Evolutionary conservation across 2,888 invertebrate genomes (phyloP).

Genomic region (Acleris holmiana): DNA sequence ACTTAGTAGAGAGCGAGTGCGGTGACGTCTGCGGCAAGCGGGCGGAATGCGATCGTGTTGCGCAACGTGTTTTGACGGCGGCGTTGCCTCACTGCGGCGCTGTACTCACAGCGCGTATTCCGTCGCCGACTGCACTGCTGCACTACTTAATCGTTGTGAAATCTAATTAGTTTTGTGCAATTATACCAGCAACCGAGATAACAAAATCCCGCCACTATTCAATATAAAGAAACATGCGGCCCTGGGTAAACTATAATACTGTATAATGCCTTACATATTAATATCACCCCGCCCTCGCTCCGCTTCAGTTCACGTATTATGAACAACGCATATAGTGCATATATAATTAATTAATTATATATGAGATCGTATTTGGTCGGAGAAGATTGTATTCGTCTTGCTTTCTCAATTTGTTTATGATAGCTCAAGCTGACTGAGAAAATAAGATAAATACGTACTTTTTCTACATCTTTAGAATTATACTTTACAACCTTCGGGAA

Average conservation of each 20-base stretch:
- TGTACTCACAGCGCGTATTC: slow-evolving; percentile 36
- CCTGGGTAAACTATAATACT: neutral
- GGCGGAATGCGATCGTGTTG: slow-evolving; percentile 70
- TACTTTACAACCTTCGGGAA: no score
- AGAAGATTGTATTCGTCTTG: no score
- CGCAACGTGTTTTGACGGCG: slow-evolving; percentile 73
- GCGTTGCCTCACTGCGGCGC: slow-evolving; percentile 38
- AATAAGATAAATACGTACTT: no score
- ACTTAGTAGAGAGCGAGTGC: slow-evolving; percentile 47
- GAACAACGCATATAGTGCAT: no score
- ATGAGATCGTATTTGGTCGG: no score
- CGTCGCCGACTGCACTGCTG: slow-evolving; percentile 30
- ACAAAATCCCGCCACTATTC: neutral
- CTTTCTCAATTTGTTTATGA: no score
- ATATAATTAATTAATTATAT: no score
- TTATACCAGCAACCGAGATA: neutral
- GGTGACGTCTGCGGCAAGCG: slow-evolving; percentile 53
- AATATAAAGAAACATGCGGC: neutral
- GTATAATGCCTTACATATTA: neutral
- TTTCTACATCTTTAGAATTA: no score
- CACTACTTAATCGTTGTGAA: slow-evolving; percentile 30
- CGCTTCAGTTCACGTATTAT: no score
- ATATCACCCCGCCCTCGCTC: no score
- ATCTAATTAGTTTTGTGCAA: slow-evolving; percentile 20
- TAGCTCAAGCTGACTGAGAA: no score